Base-by-base conservation (phyloP, 1,140 invertebrate genomes). In the honey bee (Apis mellifera) region DNA sequence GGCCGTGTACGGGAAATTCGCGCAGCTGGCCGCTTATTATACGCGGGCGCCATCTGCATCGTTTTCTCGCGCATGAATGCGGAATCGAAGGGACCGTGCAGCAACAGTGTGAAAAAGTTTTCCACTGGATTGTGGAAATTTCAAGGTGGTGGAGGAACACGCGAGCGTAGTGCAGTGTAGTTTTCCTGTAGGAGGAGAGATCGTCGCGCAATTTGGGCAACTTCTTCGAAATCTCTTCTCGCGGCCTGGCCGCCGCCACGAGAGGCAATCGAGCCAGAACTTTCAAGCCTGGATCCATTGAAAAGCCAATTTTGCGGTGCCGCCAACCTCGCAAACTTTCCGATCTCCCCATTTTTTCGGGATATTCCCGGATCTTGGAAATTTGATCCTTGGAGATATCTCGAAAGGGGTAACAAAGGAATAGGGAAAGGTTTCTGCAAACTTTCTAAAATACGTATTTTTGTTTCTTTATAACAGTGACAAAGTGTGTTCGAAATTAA, bases 21-120 rank as follows among this genome's bases (percentile, higher is more conserved):
- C 13, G 86, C 87, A 89, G 84, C 87, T 89, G 84, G 75, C 65
- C 71, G 68, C 85, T 86, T 85, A 91, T 92, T 91, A 91, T 91
- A 90, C 90, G 71, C 85, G 73, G 89, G 68, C 76, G 82, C 84
- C 87, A 92, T 92, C 90, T 91, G 92, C 89, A 91, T 92, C 85
- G 89, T 86, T 89, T 88, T 90, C 84, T 26, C 17, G 84, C 90
- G 91, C 87, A 92, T 91, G 89, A 92, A 92, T 91, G 83, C 86
- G 64, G 84, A 84, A 90, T 90, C 84, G 26, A 86, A 80, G 78
- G 84, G 69, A 68, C 69, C 42, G 60, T 19, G 79, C 85, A 84
- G 89, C 86, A 88, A 74, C 42, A 54, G 81, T 83, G 85, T 90
- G 82, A 89, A 86, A 89, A 90, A 72, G 84, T 91, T 90, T 85